Percentiles rank a stretch among this genome's conserved stretches.
Conservation (phyloP, 2,113 vertebrate species). For the Ictalurus furcatus region DNA sequence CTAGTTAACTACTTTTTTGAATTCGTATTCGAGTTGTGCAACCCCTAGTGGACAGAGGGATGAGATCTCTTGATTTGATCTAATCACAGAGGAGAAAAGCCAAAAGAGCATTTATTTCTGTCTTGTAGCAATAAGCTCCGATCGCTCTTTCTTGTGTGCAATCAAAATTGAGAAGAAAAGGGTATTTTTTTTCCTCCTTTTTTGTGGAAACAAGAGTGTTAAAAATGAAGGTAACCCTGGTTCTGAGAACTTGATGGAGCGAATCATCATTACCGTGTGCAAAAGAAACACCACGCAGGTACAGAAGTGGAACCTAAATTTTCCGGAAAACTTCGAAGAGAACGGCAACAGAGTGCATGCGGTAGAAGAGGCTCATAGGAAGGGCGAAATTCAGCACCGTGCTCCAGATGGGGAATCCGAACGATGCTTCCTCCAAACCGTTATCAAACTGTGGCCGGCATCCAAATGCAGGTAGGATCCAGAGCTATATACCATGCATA, state of each 20-base stretch:
- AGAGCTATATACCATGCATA: constrained; percentile 74
- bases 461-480: constrained; percentile 94
- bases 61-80: background rate
- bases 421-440: constrained; percentile 87
- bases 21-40: background rate
- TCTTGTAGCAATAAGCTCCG: background rate
- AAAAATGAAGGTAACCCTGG: background rate
- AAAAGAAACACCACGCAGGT: background rate
- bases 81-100: background rate
- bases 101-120: background rate
- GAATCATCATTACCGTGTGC: background rate
- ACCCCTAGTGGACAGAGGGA: no score
- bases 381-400: constrained; percentile 94
- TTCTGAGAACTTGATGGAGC: constrained; percentile 18
- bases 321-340: constrained; percentile 93
- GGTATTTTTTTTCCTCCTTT: background rate
- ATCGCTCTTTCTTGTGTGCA: background rate
- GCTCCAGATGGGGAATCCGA: constrained; percentile 92
- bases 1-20: background rate
- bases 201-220: no score
- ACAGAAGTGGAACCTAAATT: constrained; percentile 67
- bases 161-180: background rate
- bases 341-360: constrained; percentile 94
- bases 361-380: constrained; percentile 95
- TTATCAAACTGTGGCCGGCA: constrained; percentile 96